phyloP scores from a whole-genome alignment of 2,113 vertebrate species.

The Perca schrenkii region DNA sequence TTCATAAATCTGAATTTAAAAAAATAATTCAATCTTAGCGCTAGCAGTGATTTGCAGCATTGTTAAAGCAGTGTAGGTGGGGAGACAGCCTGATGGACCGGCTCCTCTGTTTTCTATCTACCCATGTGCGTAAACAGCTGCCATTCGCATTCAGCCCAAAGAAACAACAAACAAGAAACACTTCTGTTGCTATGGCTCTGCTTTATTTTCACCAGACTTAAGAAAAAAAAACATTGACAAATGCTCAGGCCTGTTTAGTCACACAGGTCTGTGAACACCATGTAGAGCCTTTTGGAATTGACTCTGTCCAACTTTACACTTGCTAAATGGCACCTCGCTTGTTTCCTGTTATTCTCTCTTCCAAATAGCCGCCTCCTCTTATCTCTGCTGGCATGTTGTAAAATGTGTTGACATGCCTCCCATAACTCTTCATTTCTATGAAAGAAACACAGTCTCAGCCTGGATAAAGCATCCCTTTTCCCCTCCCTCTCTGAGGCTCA shows the following conservation, averaged over 20 bases:
- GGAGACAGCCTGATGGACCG: conserved; percentile 7
- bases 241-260: not conserved
- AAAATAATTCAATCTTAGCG: no score
- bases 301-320: conserved; percentile 25
- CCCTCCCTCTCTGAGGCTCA: not conserved
- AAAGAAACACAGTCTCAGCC: conserved; percentile 15
- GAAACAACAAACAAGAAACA: conserved; percentile 7
- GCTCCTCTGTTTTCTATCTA: conserved; percentile 7
- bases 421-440: conserved; percentile 5
- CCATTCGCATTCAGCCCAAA: conserved; percentile 23
- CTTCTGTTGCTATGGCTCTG: not conserved
- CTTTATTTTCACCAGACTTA: conserved; percentile 7
- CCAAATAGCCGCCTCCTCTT: conserved; percentile 15
- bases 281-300: conserved; percentile 22
- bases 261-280: conserved; percentile 11
- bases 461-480: conserved; percentile 2
- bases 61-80: not conserved
- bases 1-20: not conserved
- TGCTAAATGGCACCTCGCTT: conserved; percentile 1
- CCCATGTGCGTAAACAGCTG: conserved; percentile 42
- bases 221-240: not conserved
- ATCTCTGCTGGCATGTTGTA: conserved; percentile 38
- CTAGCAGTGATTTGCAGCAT: not conserved
- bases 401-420: conserved; percentile 35
- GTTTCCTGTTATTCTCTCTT: conserved; percentile 20